Conservation (phyloP, 2,888 invertebrate species). For the Diaphora mendica region DNA sequence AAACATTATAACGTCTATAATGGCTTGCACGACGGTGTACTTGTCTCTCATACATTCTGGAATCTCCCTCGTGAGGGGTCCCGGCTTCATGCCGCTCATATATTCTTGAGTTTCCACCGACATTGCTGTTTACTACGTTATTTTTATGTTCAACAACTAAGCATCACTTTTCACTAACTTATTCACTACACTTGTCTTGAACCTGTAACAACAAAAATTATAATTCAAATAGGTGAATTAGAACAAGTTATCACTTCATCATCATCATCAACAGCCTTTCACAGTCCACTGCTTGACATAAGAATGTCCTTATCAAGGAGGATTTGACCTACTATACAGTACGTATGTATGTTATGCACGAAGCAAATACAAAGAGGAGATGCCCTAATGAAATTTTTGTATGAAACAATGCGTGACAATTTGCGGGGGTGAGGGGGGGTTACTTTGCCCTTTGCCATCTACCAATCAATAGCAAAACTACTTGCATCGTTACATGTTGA, state of each 20-base stretch:
- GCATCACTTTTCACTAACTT: slow-evolving; percentile 59
- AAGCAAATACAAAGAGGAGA: no score
- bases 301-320: no score
- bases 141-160: slow-evolving; percentile 46
- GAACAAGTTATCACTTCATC: neutral
- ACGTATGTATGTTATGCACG: no score
- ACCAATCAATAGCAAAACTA: no score
- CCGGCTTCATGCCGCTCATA: slow-evolving; percentile 76
- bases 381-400: no score
- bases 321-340: no score
- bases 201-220: slow-evolving; percentile 56
- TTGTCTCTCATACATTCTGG: slow-evolving; percentile 83
- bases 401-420: no score
- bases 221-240: neutral
- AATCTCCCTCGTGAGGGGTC: slow-evolving; percentile 80
- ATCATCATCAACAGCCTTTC: no score
- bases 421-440: no score
- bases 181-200: slow-evolving; percentile 38
- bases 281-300: no score
- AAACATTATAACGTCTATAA: slow-evolving; percentile 86
- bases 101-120: slow-evolving; percentile 77
- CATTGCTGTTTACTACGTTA: slow-evolving; percentile 52
- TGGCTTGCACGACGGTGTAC: slow-evolving; percentile 82
- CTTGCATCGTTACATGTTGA: no score
- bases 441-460: no score